Base-by-base conservation (phyloP, 2,797 vertebrate genomes). In the Platalea minor region DNA sequence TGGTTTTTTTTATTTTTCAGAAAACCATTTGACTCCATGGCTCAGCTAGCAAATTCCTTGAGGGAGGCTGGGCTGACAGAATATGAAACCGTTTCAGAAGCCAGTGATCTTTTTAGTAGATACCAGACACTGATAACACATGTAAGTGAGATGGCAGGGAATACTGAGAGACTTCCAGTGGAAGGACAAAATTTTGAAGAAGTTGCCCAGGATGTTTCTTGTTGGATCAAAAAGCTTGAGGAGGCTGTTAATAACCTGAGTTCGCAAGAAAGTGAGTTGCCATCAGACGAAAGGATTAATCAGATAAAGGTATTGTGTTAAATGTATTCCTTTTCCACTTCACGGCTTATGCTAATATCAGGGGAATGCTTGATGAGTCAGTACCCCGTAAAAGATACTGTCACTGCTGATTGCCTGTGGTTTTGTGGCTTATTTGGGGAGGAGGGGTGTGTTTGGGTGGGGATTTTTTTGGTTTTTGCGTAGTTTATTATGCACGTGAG, bases 301-400 rank as follows among this genome's bases (percentile, higher is more conserved):
- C 98, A 80, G 88, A 98, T 98, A 88, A 98, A 98, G 99, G 99
- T 99, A 98, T 45, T 57, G 75, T 91, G 17, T 64, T 82, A 75
- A 87, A 43, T 88, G 4, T 26, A 33, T 63, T 93, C 33, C 24
- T 80, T 85, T 80, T 84, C 67, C 10, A 45, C 67, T 51, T 88
- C 21, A 10, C 35, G 88, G 19, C n/a, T 93, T 35, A 17, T 51
- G 23, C 5, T 85, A 41, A 7, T 46, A 35, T 14, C 6, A 17
- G 24, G 37, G 10, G 9, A 83, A 65, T 63, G 39, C 59, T 75
- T 83, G 31, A 73, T 87, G 67, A 69, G 26, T 93, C 57, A 59
- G 2, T 43, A 21, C 5, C 9, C 54, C 8, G 3, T 83, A 48
- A 87, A 85, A 78, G 35, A 23, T 43, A 10, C 31, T 64, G 33